Evolutionary conservation across 2,888 invertebrate genomes (phyloP), one percentile per base, ranked within the genome.

Genomic region (Linyphia triangularis): DNA sequence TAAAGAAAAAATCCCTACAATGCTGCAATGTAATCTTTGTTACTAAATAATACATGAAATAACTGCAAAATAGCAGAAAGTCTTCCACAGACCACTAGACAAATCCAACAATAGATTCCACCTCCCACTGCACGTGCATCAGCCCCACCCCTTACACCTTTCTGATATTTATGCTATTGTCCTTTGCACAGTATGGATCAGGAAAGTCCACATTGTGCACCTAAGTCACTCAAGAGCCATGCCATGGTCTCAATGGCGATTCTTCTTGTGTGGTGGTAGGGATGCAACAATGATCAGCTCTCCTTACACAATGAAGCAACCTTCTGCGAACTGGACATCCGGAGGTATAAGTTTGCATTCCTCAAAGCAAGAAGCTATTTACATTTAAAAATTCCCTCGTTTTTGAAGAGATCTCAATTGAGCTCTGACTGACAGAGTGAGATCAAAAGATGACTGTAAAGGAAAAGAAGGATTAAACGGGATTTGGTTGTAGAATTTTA

Each of bases 161-260:
- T 61, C 37, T 72, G 72, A 82, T 72, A 82, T 82, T 69, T 81
- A 81, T 82, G 61, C n/a, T n/a, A n/a, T n/a, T n/a, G n/a, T 28
- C 19, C n/a, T 61, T 26, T 70, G 40, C 19, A 82, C 30, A 57
- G 28, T 6, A 51, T 33, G n/a, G 67, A 65, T 61, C 33, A 37
- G 40, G 82, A 37, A 19, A 61, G 16, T 61, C 30, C 26, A 26
- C 9, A 61, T 82, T 82, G 82, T 82, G 72, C 61, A 72, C 70
- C 82, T 40, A 82, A 82, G 82, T 82, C 82, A 82, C 69, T 82
- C 72, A n/a, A 69, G 40, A 59, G 59, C 59, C 82, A 82, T 51
- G 72, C 70, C 40, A 82, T 61, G 30, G 40, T 28, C 37, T 67
- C 61, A 72, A 63, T 59, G 61, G 57, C 40, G 16, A 7, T 13